These are phyloP conservation scores for Chloromyia formosa DNA, from an alignment of 2,888 invertebrate species.

Conservation along the genomic window DNA sequence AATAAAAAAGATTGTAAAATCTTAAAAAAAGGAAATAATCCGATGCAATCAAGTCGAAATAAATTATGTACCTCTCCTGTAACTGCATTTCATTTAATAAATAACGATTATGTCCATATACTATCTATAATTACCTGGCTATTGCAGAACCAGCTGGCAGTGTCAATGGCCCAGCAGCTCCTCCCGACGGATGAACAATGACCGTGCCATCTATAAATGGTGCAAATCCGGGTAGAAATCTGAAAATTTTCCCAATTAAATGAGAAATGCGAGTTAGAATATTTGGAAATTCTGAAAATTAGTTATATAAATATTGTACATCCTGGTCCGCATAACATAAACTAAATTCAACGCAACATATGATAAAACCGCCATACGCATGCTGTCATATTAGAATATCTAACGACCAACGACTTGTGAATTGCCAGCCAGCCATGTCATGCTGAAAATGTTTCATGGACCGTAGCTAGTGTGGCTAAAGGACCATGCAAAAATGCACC, in stretches of 20 bases:
- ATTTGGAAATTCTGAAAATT: slow-evolving; percentile 17
- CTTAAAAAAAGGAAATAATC: no score
- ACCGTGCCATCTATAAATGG: slow-evolving; percentile 93
- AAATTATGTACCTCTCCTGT: no score
- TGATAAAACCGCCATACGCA: background rate
- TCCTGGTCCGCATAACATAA: slow-evolving; percentile 16
- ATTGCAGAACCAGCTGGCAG: slow-evolving; percentile 63
- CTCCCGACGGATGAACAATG: slow-evolving; percentile 70
- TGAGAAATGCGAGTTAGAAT: slow-evolving; percentile 19
- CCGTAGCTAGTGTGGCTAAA: background rate
- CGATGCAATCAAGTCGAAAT: no score
- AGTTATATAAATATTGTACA: background rate
- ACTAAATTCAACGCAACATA: slow-evolving; percentile 13
- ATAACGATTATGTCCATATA: no score
- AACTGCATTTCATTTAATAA: no score
- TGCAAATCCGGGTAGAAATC: slow-evolving; percentile 90
- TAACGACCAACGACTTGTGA: slow-evolving; percentile 12
- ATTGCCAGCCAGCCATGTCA: background rate
- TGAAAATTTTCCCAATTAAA: slow-evolving; percentile 50
- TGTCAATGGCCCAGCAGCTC: slow-evolving; percentile 57
- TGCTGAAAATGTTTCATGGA: background rate
- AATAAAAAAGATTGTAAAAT: no score
- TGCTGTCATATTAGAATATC: slow-evolving; percentile 7
- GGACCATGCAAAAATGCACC: background rate
- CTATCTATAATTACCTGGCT: slow-evolving; percentile 67